Evolutionary conservation across 2,888 invertebrate species (phyloP).

Genomic region (Chloroclysta siterata): DNA sequence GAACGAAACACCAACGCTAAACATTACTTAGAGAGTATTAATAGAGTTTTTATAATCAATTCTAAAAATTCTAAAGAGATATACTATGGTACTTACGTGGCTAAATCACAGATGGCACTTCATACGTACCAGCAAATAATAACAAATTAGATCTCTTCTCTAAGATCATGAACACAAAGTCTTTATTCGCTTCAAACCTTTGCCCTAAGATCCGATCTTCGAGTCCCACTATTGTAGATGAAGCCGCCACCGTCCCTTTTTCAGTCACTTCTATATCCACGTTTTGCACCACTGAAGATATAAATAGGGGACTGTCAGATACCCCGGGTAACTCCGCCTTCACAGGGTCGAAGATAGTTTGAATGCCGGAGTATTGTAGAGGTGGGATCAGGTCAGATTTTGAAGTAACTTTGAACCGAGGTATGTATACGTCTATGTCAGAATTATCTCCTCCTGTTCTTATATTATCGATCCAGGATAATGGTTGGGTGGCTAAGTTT

Average conservation of each 20-base stretch:
- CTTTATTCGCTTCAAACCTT: slow-evolving; percentile 86
- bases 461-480: slow-evolving; percentile 81
- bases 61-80: too few species aligned
- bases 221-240: slow-evolving; percentile 82
- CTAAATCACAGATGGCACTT: slow-evolving; percentile 56
- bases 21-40: too few species aligned
- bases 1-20: too few species aligned
- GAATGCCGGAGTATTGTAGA: slow-evolving; percentile 85
- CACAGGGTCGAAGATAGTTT: slow-evolving; percentile 85
- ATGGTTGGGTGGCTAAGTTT: slow-evolving; percentile 75
- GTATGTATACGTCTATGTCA: slow-evolving; percentile 85
- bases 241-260: slow-evolving; percentile 89
- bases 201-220: slow-evolving; percentile 78
- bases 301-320: slow-evolving; percentile 80
- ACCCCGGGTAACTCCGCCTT: slow-evolving; percentile 86
- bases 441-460: slow-evolving; percentile 68
- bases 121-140: slow-evolving; percentile 86
- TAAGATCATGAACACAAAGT: slow-evolving; percentile 87
- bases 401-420: slow-evolving; percentile 84
- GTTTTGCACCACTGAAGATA: slow-evolving; percentile 87
- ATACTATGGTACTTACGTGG: background rate
- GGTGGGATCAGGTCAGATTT: slow-evolving; percentile 72
- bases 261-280: slow-evolving; percentile 90
- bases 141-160: slow-evolving; percentile 86
- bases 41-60: too few species aligned